Evolutionary conservation across 2,113 vertebrate genomes (phyloP), one percentile per base, ranked within the genome.

Genomic region (Peucedramus taeniatus): DNA sequence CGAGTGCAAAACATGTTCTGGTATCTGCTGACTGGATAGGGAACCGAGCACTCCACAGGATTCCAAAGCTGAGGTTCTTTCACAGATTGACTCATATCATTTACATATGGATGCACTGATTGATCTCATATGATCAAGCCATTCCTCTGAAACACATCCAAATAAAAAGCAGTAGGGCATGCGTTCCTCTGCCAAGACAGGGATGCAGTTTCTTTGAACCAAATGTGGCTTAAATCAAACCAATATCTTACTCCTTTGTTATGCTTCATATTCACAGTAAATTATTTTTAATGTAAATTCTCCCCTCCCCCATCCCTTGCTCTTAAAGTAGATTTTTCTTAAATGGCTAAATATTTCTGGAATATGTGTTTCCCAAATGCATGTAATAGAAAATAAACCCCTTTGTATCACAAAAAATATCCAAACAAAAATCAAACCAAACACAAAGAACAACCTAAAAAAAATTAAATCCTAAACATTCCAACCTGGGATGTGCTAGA

Each of bases 241-340:
- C 49, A 80, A 0, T 42, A 49, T 80, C n/a, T 71, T 69, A 4
- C 20, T 80, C 17, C 30, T 94, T 83, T 54, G 20, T 40, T 51
- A 81, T 30, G 37, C 13, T 70, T 89, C 37, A 69, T 81, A 74
- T 23, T 56, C 42, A 57, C 19, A 57, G 15, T 42, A 69, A 56
- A 72, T 26, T 57, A 65, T 45, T 83, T 77, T 50, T 50, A 77
- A 57, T 37, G 45, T 13, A 69, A 77, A 61, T 23, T 40, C 6
- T 53, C 9, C 20, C 7, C 15, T 68, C 8, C 7, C 31, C 4
- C 2, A 13, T 13, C 2, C 28, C 9, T 9, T 2, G 3, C 7
- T 61, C 79, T 33, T 74, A 30, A 72, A 74, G 11, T 15, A 49
- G 1, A 5, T 66, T 71, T 82, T 66, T 45, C 26, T 61, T 75